Percentiles rank a stretch among this genome's conserved stretches.
Conservation (phyloP, 1,140 invertebrate genomes). For the Monochamus saltuarius region DNA sequence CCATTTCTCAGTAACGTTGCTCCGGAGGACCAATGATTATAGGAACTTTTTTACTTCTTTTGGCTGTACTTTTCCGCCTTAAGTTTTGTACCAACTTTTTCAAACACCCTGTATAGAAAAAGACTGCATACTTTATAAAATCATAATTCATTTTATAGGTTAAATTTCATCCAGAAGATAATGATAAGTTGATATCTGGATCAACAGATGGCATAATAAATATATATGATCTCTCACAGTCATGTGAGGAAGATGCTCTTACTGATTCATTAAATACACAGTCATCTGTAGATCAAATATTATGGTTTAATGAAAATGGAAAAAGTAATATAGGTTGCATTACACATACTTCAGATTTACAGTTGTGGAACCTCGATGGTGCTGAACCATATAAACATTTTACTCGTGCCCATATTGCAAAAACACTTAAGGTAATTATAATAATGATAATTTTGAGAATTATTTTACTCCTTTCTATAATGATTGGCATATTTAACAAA, state of each 20-base stretch:
- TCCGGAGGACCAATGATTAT: too few relatives aligned
- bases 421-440: slow-evolving; percentile 31
- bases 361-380: slow-evolving; percentile 62
- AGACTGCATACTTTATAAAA: too few relatives aligned
- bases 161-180: slow-evolving; percentile 73
- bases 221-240: slow-evolving; percentile 75
- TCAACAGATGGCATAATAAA: slow-evolving; percentile 86
- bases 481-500: too few relatives aligned
- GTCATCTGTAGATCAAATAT: slow-evolving; percentile 70
- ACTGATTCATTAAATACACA: slow-evolving; percentile 79
- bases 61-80: too few relatives aligned
- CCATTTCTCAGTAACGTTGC: too few relatives aligned
- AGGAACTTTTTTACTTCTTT: too few relatives aligned
- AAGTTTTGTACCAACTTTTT: too few relatives aligned
- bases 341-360: slow-evolving; percentile 70
- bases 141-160: slow-evolving; percentile 34
- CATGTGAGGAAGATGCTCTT: slow-evolving; percentile 79
- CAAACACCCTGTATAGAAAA: too few relatives aligned
- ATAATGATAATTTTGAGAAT: slow-evolving; percentile 24
- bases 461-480: too few relatives aligned
- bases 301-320: slow-evolving; percentile 55
- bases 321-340: slow-evolving; percentile 62
- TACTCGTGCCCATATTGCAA: slow-evolving; percentile 41
- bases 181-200: slow-evolving; percentile 70
- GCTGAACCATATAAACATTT: slow-evolving; percentile 48